Evolutionary conservation across 1,140 invertebrate genomes (phyloP), one percentile per base, ranked within the genome.

Genomic region (Drosophila miranda): DNA sequence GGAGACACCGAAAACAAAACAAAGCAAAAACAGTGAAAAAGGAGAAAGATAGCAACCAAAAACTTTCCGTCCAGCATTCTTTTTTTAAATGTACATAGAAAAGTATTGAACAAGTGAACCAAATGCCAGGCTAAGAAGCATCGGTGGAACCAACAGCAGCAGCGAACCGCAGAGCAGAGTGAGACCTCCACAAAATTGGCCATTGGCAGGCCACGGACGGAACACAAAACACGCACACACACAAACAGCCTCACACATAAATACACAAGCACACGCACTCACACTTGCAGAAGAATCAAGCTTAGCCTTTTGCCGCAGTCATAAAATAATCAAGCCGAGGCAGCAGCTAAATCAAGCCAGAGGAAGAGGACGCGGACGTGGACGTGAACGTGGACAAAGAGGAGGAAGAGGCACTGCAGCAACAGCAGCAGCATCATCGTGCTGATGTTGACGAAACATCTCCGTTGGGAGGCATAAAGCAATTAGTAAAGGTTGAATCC

Each of bases 281-380:
- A 44, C 69, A 68, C 46, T 41, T 13, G 63, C 62, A 78, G 56
- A 64, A 34, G 55, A 44, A 63, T 46, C 52, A 55, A 49, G 61
- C 67, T 73, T 59, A 55, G 54, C 45, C 61, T 58, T 75, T 87
- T 82, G 81, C 82, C 82, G 78, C 75, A 87, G 82, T 86, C 82
- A 86, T 86, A 86, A 86, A 86, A 86, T 86, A 86, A 86, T 87
- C 82, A 86, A 88, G 83, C 84, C 78, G 76, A 38, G 30, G 11
- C 34, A 38, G 34, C 34, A 38, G 75, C 56, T 58, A 73, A 77
- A 71, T 69, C 56, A 74, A 67, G 54, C 34, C 72, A 53, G 48
- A 73, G 42, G 19, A 19, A 53, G 23, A 57, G 57, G 44, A 52
- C 19, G 19, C 19, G 19, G 19, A 26, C 23, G 23, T 26, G 23